Conservation (phyloP, 2,888 invertebrate genomes). For the Hybos culiciformis region DNA sequence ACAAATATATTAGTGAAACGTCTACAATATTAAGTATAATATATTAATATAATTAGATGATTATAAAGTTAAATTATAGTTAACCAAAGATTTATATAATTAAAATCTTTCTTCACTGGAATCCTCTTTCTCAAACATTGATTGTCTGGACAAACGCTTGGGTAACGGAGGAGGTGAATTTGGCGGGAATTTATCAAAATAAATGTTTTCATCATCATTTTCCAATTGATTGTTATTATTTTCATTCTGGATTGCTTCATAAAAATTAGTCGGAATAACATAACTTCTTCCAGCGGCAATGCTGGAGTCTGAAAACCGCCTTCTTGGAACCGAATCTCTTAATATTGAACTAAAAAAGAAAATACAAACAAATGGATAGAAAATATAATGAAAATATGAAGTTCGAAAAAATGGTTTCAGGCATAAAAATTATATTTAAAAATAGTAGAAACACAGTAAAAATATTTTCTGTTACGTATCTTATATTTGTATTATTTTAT, state of each 20-base stretch:
- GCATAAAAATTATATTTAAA: neutral
- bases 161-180: conserved; percentile 12
- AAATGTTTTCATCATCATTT: conserved; percentile 7
- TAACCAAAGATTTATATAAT: neutral
- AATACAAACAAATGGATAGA: neutral
- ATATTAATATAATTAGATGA: neutral
- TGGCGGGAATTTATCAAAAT: conserved; percentile 10
- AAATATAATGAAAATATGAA: neutral
- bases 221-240: conserved; percentile 12
- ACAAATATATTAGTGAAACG: neutral
- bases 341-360: conserved; percentile 6
- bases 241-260: conserved; percentile 10
- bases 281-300: conserved; percentile 11
- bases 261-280: conserved; percentile 12
- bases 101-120: neutral
- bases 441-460: neutral
- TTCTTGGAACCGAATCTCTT: conserved; percentile 1
- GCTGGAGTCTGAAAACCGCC: conserved; percentile 10
- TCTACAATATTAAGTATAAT: neutral
- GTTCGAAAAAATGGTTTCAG: neutral
- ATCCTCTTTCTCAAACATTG: neutral
- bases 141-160: neutral
- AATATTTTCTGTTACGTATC: neutral
- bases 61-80: neutral
- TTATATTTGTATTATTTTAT: neutral